Conservation (phyloP, 2,888 invertebrate species). For the Steromphala cineraria region DNA sequence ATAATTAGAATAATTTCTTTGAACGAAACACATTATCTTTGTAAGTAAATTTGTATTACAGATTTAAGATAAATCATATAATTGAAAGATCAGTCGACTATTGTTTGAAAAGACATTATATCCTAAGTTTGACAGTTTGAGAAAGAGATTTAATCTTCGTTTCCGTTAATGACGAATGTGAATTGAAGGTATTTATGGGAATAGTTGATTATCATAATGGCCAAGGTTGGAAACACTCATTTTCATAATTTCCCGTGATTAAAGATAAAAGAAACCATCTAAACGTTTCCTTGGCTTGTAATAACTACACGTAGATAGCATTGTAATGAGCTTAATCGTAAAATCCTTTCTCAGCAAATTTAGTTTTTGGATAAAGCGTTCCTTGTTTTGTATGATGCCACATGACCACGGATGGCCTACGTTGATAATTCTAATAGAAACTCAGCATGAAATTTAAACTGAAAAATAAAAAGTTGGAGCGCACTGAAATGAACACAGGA, state of each 20-base stretch:
- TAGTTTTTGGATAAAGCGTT: neutral
- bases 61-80: too few species aligned
- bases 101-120: neutral
- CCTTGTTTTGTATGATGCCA: neutral
- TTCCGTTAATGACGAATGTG: neutral
- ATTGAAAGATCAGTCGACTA: neutral
- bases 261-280: neutral
- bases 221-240: slow-evolving; percentile 10
- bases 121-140: neutral
- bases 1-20: too few species aligned
- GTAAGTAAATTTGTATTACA: too few species aligned
- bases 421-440: slow-evolving; percentile 1
- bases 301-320: neutral
- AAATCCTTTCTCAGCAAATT: slow-evolving; percentile 13
- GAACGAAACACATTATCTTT: too few species aligned
- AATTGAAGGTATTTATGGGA: neutral
- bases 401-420: neutral
- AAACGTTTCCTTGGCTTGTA: neutral
- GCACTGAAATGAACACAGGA: neutral
- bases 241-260: slow-evolving; percentile 4
- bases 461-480: neutral
- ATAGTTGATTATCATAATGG: neutral
- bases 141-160: neutral
- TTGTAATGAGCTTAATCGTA: neutral
- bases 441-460: neutral